Percentiles rank a stretch among this genome's conserved stretches.
Evolutionary conservation across 1,140 invertebrate genomes (phyloP).

Genomic region (Monochamus saltuarius): DNA sequence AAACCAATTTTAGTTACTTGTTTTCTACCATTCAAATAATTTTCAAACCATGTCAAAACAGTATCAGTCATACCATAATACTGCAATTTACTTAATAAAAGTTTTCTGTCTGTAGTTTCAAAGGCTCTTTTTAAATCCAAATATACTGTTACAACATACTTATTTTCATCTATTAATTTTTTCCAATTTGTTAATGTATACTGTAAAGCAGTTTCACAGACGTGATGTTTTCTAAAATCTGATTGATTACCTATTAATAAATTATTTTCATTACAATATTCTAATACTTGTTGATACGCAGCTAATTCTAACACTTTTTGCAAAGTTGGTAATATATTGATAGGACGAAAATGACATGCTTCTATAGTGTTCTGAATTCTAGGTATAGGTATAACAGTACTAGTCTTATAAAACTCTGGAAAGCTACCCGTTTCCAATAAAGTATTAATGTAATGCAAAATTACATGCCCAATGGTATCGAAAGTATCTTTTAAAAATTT

Average conservation of each 20-base stretch:
- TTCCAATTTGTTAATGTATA: no score
- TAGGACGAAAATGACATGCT: conserved; percentile 10
- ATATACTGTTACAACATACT: no score
- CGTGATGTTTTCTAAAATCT: no score
- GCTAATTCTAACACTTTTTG: conserved; percentile 10
- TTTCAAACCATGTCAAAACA: no score
- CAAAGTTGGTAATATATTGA: conserved; percentile 2
- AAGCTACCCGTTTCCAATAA: conserved; percentile 1
- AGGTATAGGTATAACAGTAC: conserved; percentile 1
- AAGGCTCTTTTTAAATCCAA: no score
- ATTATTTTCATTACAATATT: background rate
- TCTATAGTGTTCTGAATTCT: background rate
- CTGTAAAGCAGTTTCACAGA: no score
- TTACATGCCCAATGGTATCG: conserved; percentile 1
- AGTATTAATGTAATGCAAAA: conserved; percentile 9
- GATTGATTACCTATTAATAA: background rate
- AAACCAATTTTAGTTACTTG: no score
- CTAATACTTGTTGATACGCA: background rate
- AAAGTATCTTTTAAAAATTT: conserved; percentile 7
- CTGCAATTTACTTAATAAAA: no score
- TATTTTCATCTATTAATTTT: no score
- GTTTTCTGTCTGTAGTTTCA: no score
- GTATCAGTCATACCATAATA: no score
- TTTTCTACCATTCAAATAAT: no score
- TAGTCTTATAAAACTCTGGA: background rate